phyloP scores from a whole-genome alignment of 1,140 invertebrate species.

The Aphis gossypii region DNA sequence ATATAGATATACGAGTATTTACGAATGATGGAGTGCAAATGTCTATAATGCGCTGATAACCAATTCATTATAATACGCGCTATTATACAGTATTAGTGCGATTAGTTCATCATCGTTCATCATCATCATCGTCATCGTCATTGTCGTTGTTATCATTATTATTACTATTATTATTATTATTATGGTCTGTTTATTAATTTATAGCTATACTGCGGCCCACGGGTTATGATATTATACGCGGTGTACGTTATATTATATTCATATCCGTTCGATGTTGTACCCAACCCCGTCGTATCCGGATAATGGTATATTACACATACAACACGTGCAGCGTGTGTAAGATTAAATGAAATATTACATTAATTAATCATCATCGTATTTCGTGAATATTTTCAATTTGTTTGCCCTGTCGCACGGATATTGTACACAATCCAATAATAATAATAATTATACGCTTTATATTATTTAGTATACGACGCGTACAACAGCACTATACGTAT shows the following conservation, averaged over 20 bases:
- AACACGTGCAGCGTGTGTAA: not conserved
- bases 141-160: not conserved
- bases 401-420: not conserved
- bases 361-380: not conserved
- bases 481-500: not conserved
- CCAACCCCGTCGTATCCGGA: not conserved
- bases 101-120: not conserved
- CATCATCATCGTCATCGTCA: not conserved
- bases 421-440: not conserved
- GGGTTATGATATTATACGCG: not conserved
- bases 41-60: conserved; percentile 27
- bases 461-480: not conserved
- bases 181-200: conserved; percentile 1
- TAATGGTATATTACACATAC: not conserved
- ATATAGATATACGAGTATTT: not conserved
- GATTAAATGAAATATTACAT: not conserved
- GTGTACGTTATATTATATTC: not conserved
- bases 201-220: not conserved
- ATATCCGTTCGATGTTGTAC: not conserved
- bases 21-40: conserved; percentile 13
- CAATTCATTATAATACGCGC: not conserved
- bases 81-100: not conserved
- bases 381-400: not conserved
- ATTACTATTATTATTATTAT: not conserved
- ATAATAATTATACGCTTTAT: not conserved